phyloP scores from a whole-genome alignment of 2,113 vertebrate species.

The Cyanoderma ruficeps region DNA sequence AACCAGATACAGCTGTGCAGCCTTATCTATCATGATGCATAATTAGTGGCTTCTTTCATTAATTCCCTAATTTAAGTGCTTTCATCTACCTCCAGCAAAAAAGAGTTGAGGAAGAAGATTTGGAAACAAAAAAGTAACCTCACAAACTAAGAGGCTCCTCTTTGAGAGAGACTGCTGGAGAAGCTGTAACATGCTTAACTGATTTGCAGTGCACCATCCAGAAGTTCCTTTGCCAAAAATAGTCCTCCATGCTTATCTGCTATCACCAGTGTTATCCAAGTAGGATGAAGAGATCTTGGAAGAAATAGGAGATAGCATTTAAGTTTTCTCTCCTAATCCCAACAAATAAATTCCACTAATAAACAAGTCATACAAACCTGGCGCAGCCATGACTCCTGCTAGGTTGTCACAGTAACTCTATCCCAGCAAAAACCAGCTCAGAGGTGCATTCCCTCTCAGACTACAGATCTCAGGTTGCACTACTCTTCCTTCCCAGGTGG shows the following conservation, averaged over 20 bases:
- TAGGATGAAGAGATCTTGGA: not conserved
- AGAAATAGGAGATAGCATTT: not conserved
- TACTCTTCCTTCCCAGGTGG: not conserved
- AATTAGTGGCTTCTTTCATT: conserved; percentile 8
- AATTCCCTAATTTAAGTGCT: not conserved
- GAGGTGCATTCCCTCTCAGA: not conserved
- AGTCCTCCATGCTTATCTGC: not conserved
- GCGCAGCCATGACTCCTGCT: not conserved
- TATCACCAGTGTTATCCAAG: not conserved
- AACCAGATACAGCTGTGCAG: not conserved
- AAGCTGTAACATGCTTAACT: rapidly evolving
- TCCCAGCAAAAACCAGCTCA: not conserved
- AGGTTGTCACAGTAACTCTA: not conserved
- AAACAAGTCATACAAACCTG: not conserved
- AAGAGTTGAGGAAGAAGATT: not conserved
- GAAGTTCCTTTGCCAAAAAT: not conserved
- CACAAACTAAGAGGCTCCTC: not conserved
- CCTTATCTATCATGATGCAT: not conserved
- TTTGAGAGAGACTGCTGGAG: not conserved
- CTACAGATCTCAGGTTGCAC: not conserved
- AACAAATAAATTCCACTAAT: not conserved
- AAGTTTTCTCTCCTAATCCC: not conserved
- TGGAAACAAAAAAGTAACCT: not conserved
- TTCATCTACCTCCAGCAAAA: not conserved
- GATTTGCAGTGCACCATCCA: not conserved